These are phyloP conservation scores for Poeciliopsis turrubarensis DNA, from an alignment of 2,113 vertebrate species.

Conservation along the genomic window DNA sequence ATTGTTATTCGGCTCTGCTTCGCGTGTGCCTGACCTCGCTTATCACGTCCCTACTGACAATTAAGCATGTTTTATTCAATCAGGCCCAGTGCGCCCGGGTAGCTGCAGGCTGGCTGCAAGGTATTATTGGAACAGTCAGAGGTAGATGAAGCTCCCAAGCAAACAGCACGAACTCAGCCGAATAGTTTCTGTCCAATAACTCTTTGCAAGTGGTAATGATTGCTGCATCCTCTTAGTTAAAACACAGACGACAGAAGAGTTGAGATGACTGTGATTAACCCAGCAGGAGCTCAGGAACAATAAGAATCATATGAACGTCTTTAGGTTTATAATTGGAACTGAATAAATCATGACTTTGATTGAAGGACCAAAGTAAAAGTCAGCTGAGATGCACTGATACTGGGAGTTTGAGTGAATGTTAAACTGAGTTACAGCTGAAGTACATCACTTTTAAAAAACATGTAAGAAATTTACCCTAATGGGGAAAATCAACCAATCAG, in stretches of 20 bases:
- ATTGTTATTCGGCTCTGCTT: constrained; percentile 47
- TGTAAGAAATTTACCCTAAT: too few species aligned
- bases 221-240: constrained; percentile 35
- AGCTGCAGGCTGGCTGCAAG: constrained; percentile 44
- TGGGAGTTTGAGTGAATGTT: neutral
- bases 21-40: constrained; percentile 16
- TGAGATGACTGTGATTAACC: constrained; percentile 63
- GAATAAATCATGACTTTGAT: neutral
- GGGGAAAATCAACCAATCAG: too few species aligned
- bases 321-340: constrained; percentile 16
- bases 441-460: too few species aligned
- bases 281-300: constrained; percentile 41
- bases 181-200: constrained; percentile 47
- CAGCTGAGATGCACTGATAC: neutral
- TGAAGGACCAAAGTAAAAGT: neutral
- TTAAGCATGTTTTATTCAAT: constrained; percentile 78
- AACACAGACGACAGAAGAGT: constrained; percentile 29
- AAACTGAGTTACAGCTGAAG: neutral
- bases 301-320: constrained; percentile 33
- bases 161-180: constrained; percentile 44
- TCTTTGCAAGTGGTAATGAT: constrained; percentile 50
- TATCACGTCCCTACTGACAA: constrained; percentile 63
- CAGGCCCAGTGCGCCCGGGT: constrained; percentile 43
- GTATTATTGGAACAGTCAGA: constrained; percentile 61
- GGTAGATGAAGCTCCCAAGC: constrained; percentile 73